phyloP scores from a whole-genome alignment of 1,140 invertebrate species.

The Periplaneta americana region DNA sequence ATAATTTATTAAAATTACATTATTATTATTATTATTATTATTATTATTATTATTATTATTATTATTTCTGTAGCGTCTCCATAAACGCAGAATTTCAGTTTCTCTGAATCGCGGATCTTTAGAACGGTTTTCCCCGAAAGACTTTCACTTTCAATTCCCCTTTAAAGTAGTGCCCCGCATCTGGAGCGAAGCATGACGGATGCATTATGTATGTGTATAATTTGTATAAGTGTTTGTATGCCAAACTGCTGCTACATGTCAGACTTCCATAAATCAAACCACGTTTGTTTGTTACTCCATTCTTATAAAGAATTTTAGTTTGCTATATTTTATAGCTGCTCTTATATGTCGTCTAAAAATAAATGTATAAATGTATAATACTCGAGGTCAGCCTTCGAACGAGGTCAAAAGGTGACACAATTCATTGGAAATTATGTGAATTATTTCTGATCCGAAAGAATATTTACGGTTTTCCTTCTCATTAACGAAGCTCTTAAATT shows the following conservation, averaged over 20 bases:
- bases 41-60: too few relatives aligned
- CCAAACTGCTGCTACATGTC: not conserved
- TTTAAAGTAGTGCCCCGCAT: not conserved
- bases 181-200: not conserved
- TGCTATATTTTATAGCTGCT: not conserved
- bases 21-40: too few relatives aligned
- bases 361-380: too few relatives aligned
- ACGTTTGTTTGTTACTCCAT: not conserved
- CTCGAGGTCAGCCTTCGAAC: too few relatives aligned
- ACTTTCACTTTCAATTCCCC: not conserved
- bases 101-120: not conserved
- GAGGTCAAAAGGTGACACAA: too few relatives aligned
- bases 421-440: too few relatives aligned
- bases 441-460: too few relatives aligned
- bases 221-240: not conserved
- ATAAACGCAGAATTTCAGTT: too few relatives aligned
- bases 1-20: too few relatives aligned
- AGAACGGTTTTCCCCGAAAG: not conserved
- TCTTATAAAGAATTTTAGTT: not conserved
- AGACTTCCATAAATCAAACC: not conserved
- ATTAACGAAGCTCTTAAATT: too few relatives aligned
- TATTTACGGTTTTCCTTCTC: too few relatives aligned
- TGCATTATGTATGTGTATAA: not conserved
- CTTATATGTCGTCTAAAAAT: not conserved
- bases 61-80: too few relatives aligned